Evolutionary conservation across 2,888 invertebrate species (phyloP), one percentile per base, ranked within the genome.

Genomic region (Anoncus sp.): DNA sequence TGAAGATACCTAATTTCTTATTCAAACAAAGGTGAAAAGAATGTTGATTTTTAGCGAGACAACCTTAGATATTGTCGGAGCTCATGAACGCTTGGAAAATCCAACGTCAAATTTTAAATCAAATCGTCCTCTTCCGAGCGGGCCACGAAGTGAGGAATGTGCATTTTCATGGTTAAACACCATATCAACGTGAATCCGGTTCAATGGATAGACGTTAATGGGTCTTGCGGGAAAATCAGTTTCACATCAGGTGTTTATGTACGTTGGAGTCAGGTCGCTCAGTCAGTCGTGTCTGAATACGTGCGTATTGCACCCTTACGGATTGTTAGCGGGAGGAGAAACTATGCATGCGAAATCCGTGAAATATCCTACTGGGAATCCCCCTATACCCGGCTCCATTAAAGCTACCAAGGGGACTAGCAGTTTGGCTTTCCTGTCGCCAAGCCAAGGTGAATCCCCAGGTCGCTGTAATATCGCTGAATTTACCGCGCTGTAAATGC

Each of bases 401-500:
- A 69, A 59, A 59, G 59, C 38, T 67, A 57, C 16, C 47, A n/a
- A 69, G 49, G 62, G 43, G 9, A 20, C 22, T n/a, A 43, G 55
- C 6, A 49, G 40, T 40, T 70, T 24, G 65, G 59, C 38, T 70
- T 60, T 35, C 20, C 51, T 69, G 62, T 62, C 51, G 51, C 7
- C 63, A 51, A 77, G 65, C 53, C 53, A 59, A 53, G 57, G 60
- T 16, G 59, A 65, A 65, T 70, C 73, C 70, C 45, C 38, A 22
- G 69, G 77, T 45, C 47, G 43, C 51, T 77, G 73, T 74, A 77
- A 77, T 74, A 74, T 74, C 62, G 49, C 38, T 49, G 35, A 60
- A 77, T 63, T 73, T 77, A 70, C 51, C 59, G 20, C 38, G 59
- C 60, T 74, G 77, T 74, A 77, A 77, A 66, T 65, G 70, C 70